Evolutionary conservation across 2,888 invertebrate species (phyloP).

Genomic region (Ischnura elegans): DNA sequence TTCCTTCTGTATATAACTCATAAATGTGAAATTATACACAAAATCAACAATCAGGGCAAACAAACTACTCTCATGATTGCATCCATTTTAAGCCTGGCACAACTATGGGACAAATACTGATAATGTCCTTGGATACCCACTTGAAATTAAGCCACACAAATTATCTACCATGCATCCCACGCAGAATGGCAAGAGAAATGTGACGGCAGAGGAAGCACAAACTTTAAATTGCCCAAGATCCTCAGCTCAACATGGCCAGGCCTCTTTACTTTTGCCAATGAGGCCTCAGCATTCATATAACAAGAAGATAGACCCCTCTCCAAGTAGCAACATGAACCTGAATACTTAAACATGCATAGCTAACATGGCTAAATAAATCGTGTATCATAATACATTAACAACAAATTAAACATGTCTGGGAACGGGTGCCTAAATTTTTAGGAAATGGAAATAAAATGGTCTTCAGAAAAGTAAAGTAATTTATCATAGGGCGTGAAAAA

Average conservation of each 20-base stretch:
- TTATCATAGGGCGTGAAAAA: neutral
- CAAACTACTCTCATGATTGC: neutral
- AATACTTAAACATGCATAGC: neutral
- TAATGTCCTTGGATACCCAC: conserved; percentile 35
- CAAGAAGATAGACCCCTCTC: neutral
- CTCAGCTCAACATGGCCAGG: neutral
- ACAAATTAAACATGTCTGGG: neutral
- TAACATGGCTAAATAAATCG: neutral
- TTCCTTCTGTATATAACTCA: conserved; percentile 57
- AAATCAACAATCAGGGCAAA: neutral
- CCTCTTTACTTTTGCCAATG: neutral
- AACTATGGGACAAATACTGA: neutral
- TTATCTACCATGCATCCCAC: conserved; percentile 50
- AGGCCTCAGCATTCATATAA: neutral
- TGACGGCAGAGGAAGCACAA: conserved; percentile 6
- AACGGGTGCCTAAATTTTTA: neutral
- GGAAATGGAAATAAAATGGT: neutral
- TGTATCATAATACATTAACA: neutral
- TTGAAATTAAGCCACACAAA: conserved; percentile 2
- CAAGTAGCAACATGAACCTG: neutral
- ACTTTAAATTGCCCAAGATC: neutral
- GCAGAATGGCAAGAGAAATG: conserved; percentile 21
- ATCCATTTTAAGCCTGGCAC: conserved; percentile 17
- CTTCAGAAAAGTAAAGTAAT: neutral
- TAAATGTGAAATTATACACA: conserved; percentile 41